A percentile compares a stretch with the other conserved stretches of the same genome.
Evolutionary conservation across 2,888 invertebrate species (phyloP).

Genomic region (Xylophagus ater): DNA sequence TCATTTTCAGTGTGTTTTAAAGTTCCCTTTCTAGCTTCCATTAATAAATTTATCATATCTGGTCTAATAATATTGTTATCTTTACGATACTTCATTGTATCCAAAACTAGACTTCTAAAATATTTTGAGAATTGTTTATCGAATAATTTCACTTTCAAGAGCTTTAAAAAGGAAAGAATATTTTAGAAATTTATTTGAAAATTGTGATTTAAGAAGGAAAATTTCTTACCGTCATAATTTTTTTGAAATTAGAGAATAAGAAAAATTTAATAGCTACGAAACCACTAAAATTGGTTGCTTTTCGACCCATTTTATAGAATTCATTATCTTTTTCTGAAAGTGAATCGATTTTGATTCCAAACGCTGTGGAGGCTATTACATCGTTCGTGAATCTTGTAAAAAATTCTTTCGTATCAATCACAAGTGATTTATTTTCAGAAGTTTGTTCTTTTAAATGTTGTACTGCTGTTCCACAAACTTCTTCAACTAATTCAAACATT

Average conservation of each 20-base stretch:
- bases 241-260: too few relatives aligned
- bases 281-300: conserved; percentile 35
- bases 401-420: conserved; percentile 30
- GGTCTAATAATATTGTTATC: conserved; percentile 39
- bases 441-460: conserved; percentile 3
- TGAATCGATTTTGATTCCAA: conserved; percentile 43
- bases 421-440: background rate
- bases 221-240: too few relatives aligned
- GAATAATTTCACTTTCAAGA: conserved; percentile 29
- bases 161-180: too few relatives aligned
- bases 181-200: too few relatives aligned
- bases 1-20: too few relatives aligned
- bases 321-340: conserved; percentile 41
- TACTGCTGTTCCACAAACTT: conserved; percentile 22
- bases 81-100: conserved; percentile 40
- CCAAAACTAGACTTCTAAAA: conserved; percentile 36
- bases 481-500: conserved; percentile 37
- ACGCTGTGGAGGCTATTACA: conserved; percentile 40
- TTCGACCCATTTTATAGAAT: conserved; percentile 44
- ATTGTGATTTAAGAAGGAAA: too few relatives aligned
- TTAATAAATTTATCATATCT: conserved; percentile 46
- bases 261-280: too few relatives aligned
- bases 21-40: conserved; percentile 40
- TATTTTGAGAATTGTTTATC: conserved; percentile 29
- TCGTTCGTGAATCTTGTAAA: conserved; percentile 34